phyloP scores from a whole-genome alignment of 1,140 invertebrate species.

The Mylabris phalerata region DNA sequence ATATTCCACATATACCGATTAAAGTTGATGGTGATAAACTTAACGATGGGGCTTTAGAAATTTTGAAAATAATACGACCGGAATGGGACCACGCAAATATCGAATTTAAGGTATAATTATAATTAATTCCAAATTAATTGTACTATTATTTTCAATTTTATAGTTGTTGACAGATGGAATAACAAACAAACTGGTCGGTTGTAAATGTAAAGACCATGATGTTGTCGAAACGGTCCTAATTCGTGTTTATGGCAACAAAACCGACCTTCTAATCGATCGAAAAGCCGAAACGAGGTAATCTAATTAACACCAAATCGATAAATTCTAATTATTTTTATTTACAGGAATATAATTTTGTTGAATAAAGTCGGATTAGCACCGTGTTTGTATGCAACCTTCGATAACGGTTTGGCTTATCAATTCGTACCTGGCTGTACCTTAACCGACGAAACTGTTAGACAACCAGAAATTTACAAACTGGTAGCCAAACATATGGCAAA shows the following conservation, averaged over 20 bases:
- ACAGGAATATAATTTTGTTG: conserved; percentile 64
- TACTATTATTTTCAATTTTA: not conserved
- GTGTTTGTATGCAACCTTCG: conserved; percentile 82
- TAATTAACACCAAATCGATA: not conserved
- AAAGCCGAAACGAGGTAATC: conserved; percentile 65
- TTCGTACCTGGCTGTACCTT: conserved; percentile 80
- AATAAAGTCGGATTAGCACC: conserved; percentile 73
- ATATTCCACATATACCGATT: conserved; percentile 19
- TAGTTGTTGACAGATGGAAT: conserved; percentile 93
- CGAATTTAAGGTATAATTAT: conserved; percentile 42
- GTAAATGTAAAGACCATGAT: conserved; percentile 45
- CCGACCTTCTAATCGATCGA: conserved; percentile 87
- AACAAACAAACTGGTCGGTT: conserved; percentile 87
- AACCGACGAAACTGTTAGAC: conserved; percentile 59
- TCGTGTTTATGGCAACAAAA: conserved; percentile 89
- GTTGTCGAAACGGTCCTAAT: conserved; percentile 69
- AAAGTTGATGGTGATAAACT: conserved; percentile 26
- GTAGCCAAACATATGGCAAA: conserved; percentile 74
- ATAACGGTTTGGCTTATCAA: conserved; percentile 91
- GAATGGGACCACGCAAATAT: conserved; percentile 42
- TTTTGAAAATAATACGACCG: conserved; percentile 43
- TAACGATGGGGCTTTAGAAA: conserved; percentile 39
- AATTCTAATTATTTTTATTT: conserved; percentile 16
- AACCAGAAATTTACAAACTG: conserved; percentile 63
- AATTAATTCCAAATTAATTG: not conserved